Base-by-base conservation (phyloP, 2,888 invertebrate genomes). In the Synergus laeviventris region DNA sequence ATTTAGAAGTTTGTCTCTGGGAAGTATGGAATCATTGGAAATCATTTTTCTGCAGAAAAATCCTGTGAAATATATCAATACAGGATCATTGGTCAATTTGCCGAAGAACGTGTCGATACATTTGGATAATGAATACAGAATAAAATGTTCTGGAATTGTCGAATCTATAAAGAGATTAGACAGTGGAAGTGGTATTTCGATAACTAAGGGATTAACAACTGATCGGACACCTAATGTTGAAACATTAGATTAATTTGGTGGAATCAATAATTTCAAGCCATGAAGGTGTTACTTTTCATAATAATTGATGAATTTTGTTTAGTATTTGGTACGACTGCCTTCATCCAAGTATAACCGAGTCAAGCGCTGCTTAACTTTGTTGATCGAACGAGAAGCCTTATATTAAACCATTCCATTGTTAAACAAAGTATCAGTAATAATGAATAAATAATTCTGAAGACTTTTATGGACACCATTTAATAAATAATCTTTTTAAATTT, bases 21-120 rank as follows among this genome's bases (percentile, higher is more conserved):
- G 56, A 36, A 77, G 83, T 9, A 82, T 84, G n/a, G 76, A 81
- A 2, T 82, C 81, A 36, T 74, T 88, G 16, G 77, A 75, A 4
- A 54, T 82, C 36, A 81, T 89, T 0, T 81, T 86, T 62, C 38
- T 88, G 64, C 82, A 88, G 24, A 84, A 85, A 7, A 89, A 89
- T 77, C 80, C 73, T 0, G 79, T 89, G 1, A 74, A 62, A 1
- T 80, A 70, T 2, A n/a, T 84, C 0, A 56, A 16, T 70, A 70
- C 66, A 42, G 45, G 24, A 24, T 24, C 45, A 1, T 31, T 70
- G 31, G 18, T 45, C 1, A 70, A 70, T 45, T 11, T 70, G 9
- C 66, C 45, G 0, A 70, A 31, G 16, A 49, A 24, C 2, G 49
- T 70, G 12, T 21, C 66, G 24, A 45, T 70, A 31, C 49, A 45